A percentile compares a stretch with the other conserved stretches of the same genome.
Evolutionary conservation across 2,113 vertebrate genomes (phyloP).

Genomic region (Otocyon megalotis): DNA sequence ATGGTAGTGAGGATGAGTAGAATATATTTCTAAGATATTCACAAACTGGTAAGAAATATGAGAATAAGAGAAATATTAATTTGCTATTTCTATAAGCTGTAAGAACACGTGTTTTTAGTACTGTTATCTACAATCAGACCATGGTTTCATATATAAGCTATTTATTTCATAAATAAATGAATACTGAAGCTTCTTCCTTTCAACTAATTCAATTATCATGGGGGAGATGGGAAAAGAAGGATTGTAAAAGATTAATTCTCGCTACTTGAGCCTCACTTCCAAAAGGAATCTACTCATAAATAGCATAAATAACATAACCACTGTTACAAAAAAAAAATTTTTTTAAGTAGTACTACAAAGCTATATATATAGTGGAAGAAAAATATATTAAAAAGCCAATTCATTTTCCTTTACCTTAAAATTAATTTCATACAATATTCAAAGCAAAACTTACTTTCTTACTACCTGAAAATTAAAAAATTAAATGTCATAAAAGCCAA

Average conservation of each 20-base stretch:
- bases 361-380: background rate
- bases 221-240: background rate
- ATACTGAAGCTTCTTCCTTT: background rate
- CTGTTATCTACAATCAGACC: background rate
- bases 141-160: background rate
- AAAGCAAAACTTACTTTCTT: background rate
- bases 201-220: background rate
- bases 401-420: slow-evolving; percentile 11
- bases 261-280: background rate
- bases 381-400: background rate
- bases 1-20: background rate
- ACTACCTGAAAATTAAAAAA: background rate
- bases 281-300: background rate
- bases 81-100: background rate
- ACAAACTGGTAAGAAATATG: background rate
- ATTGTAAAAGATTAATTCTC: background rate
- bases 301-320: background rate
- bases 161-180: slow-evolving; percentile 3
- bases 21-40: background rate
- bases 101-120: background rate
- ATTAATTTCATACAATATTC: slow-evolving; percentile 22
- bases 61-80: background rate
- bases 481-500: background rate
- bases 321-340: background rate
- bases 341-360: background rate